Conservation (phyloP, 2,888 invertebrate genomes). For the Campoplex capitator region DNA sequence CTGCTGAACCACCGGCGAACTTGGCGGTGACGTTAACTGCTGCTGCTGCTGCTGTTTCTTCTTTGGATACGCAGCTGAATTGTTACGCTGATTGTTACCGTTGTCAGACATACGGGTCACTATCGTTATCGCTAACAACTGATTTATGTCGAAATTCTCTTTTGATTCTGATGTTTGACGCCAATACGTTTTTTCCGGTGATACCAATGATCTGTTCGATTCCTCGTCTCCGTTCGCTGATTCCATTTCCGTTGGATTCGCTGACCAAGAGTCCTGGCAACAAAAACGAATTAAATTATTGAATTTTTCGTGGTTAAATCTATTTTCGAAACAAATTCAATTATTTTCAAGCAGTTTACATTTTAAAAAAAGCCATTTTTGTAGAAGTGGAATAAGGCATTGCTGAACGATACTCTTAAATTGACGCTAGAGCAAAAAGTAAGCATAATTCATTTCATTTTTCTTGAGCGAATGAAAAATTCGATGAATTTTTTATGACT, state of each 20-base stretch:
- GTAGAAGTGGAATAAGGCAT: no score
- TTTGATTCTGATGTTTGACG: slow-evolving; percentile 80
- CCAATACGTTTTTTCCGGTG: slow-evolving; percentile 79
- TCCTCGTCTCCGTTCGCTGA: slow-evolving; percentile 78
- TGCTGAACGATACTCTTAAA: no score
- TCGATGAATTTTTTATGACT: no score
- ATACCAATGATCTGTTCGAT: slow-evolving; percentile 69
- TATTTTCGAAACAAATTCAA: no score
- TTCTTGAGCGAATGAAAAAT: no score
- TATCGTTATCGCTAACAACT: slow-evolving; percentile 81
- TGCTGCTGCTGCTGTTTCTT: slow-evolving; percentile 77
- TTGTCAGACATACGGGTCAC: slow-evolving; percentile 82
- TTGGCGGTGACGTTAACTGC: slow-evolving; percentile 76
- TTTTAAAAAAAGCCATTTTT: no score
- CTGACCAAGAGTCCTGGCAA: slow-evolving; percentile 78
- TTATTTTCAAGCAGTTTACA: no score
- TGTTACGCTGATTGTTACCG: slow-evolving; percentile 78
- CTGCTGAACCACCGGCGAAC: slow-evolving; percentile 79
- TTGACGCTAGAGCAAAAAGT: no score
- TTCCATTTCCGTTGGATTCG: slow-evolving; percentile 73
- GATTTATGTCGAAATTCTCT: slow-evolving; percentile 81
- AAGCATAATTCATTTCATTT: no score
- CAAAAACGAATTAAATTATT: not conserved
- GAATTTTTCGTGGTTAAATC: not conserved
- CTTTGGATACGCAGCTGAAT: slow-evolving; percentile 79